phyloP scores from a whole-genome alignment of 92 coral and sea anemone species.

The Paramuricea clavata region DNA sequence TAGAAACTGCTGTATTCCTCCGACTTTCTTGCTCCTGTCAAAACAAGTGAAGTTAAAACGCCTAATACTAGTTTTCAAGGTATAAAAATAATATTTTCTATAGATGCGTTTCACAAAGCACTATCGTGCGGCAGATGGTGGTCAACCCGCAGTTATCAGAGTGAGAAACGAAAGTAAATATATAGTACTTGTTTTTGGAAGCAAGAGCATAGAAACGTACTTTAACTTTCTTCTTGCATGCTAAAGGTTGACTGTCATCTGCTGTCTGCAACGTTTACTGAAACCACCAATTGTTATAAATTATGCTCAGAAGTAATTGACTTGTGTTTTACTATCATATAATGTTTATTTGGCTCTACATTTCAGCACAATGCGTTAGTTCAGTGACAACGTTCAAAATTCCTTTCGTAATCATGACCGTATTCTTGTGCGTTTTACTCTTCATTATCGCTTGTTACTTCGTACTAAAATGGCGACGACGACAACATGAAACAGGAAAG shows the following conservation, averaged over 20 bases:
- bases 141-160: too few relatives aligned
- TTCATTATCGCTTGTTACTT: neutral
- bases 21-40: neutral
- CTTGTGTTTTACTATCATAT: neutral
- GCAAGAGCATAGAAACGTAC: too few relatives aligned
- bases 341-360: neutral
- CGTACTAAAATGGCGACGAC: neutral
- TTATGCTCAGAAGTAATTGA: too few relatives aligned
- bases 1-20: neutral
- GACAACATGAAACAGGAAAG: neutral
- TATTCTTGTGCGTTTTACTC: neutral
- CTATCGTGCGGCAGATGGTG: too few relatives aligned
- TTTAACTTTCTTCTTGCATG: too few relatives aligned
- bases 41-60: neutral
- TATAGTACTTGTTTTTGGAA: too few relatives aligned
- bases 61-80: neutral
- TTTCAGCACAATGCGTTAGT: neutral
- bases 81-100: neutral
- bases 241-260: neutral
- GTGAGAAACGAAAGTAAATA: too few relatives aligned
- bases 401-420: conserved; percentile 7
- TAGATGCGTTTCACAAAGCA: too few relatives aligned
- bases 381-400: neutral
- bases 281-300: too few relatives aligned
- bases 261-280: too few relatives aligned